These are phyloP conservation scores for Stenopsyche tienmushanensis DNA, from an alignment of 1,140 invertebrate genomes.

Conservation along the genomic window DNA sequence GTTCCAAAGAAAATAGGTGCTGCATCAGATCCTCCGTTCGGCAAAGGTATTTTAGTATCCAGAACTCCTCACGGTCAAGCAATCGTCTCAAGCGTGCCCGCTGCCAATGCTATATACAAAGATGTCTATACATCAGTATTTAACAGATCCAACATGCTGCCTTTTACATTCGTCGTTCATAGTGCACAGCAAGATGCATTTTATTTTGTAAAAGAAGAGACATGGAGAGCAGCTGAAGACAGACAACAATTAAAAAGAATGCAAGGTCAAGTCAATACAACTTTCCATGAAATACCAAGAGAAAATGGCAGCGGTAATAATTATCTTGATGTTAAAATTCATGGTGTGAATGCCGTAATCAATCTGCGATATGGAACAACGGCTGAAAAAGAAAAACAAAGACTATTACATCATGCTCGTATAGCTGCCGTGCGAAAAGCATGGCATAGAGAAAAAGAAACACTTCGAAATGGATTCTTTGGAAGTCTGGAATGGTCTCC, in stretches of 20 bases:
- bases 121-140: constrained; percentile 93
- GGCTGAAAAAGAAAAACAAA: constrained; percentile 81
- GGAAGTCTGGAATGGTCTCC: constrained; percentile 73
- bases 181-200: constrained; percentile 88
- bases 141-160: constrained; percentile 85
- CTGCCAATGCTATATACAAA: constrained; percentile 83
- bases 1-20: constrained; percentile 70
- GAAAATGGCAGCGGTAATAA: constrained; percentile 68
- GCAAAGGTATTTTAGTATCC: constrained; percentile 87
- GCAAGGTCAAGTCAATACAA: constrained; percentile 89
- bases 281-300: constrained; percentile 78
- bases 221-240: constrained; percentile 84
- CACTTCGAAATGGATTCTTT: constrained; percentile 72
- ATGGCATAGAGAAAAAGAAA: constrained; percentile 87
- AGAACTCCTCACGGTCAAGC: constrained; percentile 75
- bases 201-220: constrained; percentile 92
- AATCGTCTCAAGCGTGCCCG: constrained; percentile 81
- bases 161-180: constrained; percentile 86
- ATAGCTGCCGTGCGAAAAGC: constrained; percentile 82
- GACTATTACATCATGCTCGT: constrained; percentile 86
- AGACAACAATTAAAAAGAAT: constrained; percentile 83
- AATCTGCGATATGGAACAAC: constrained; percentile 88
- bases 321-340: constrained; percentile 83
- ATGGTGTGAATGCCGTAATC: constrained; percentile 77
- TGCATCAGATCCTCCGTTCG: constrained; percentile 82